Evolutionary conservation across 2,888 invertebrate species (phyloP).

Genomic region (Caenorhabditis sp.): DNA sequence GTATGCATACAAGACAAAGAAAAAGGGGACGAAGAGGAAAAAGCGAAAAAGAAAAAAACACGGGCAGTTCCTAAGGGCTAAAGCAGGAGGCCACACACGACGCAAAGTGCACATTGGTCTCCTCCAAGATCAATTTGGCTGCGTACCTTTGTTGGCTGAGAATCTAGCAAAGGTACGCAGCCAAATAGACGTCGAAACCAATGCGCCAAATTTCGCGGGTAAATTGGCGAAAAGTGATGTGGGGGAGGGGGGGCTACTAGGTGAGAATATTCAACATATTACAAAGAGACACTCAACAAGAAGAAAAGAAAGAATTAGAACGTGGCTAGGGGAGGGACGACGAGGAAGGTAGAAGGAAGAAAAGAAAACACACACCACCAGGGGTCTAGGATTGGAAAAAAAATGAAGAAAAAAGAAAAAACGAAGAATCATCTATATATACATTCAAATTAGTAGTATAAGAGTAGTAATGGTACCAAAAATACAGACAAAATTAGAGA

Average conservation of each 20-base stretch:
- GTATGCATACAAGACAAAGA: no score
- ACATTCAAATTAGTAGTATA: constrained; percentile 23
- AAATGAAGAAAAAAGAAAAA: not conserved
- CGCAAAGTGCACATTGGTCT: no score
- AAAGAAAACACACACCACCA: constrained; percentile 28
- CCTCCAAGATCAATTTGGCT: no score
- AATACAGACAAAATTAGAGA: constrained; percentile 19
- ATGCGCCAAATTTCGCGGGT: not conserved
- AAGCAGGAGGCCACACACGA: no score
- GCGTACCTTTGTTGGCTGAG: no score
- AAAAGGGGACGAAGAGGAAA: no score
- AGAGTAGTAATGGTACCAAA: constrained; percentile 13
- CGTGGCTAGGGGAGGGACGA: constrained; percentile 45
- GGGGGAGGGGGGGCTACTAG: not conserved
- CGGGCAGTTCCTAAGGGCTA: no score
- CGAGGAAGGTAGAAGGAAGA: no score
- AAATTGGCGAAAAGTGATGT: not conserved
- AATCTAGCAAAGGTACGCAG: no score
- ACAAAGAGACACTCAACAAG: constrained; percentile 19
- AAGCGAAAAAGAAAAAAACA: no score
- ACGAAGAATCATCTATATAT: constrained; percentile 28
- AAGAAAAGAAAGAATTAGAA: constrained; percentile 34
- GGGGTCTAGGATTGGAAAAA: constrained; percentile 11
- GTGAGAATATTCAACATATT: constrained; percentile 44
- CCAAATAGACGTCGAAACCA: no score